Percentiles rank a stretch among this genome's conserved stretches.
These are phyloP conservation scores for Pissodes strobi DNA, from an alignment of 1,140 invertebrate genomes.

Conservation along the genomic window DNA sequence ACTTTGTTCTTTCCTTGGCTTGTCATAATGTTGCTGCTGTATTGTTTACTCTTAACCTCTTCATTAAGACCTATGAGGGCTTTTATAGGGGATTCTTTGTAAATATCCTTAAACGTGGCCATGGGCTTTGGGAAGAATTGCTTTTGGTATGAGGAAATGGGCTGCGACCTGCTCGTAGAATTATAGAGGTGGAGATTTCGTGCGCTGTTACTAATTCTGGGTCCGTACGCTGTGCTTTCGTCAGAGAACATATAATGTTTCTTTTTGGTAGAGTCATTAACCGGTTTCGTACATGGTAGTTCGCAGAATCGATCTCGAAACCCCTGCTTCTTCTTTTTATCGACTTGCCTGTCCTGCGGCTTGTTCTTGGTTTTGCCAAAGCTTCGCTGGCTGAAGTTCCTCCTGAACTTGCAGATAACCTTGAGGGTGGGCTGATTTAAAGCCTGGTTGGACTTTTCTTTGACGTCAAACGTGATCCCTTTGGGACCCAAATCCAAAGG, in stretches of 20 bases:
- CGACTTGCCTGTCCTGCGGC: neutral
- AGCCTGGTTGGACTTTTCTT: neutral
- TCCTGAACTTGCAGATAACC: neutral
- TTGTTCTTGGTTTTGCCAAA: neutral
- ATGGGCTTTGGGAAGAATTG: too few species aligned
- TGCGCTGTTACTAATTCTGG: too few species aligned
- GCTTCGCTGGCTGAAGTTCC: neutral
- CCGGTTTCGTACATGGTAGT: slow-evolving; percentile 13
- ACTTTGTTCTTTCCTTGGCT: slow-evolving; percentile 16
- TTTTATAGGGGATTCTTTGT: slow-evolving; percentile 4
- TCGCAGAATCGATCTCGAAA: slow-evolving; percentile 3
- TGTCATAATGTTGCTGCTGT: neutral
- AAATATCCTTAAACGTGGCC: slow-evolving; percentile 7
- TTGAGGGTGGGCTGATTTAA: neutral
- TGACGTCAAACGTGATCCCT: too few species aligned
- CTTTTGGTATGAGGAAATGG: neutral
- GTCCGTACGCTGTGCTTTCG: neutral
- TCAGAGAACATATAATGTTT: neutral
- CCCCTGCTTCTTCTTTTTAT: slow-evolving; percentile 2
- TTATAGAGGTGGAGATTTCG: too few species aligned
- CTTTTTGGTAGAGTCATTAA: neutral
- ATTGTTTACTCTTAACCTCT: slow-evolving; percentile 8
- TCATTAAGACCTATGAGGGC: slow-evolving; percentile 22
- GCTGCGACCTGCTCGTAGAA: too few species aligned
- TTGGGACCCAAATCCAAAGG: neutral